Evolutionary conservation across 2,113 vertebrate species (phyloP).

Genomic region (Gopherus flavomarginatus): DNA sequence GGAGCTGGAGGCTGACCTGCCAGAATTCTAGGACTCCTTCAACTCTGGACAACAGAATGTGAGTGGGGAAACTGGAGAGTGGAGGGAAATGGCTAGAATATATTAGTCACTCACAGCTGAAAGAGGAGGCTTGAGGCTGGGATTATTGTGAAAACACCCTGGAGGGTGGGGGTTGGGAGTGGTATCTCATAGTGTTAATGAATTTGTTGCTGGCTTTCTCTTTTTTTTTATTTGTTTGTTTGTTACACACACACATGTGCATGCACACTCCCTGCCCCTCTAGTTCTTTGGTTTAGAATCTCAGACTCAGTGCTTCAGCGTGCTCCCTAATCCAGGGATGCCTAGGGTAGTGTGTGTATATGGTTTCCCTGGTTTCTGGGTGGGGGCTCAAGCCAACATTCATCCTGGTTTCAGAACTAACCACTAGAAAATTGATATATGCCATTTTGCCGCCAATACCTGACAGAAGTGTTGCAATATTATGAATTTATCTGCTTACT

Average conservation of each 20-base stretch:
- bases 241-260: neutral
- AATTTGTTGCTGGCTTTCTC: neutral
- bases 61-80: neutral
- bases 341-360: neutral
- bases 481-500: no score
- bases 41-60: neutral
- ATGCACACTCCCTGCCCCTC: no score
- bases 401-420: neutral
- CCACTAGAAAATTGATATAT: neutral
- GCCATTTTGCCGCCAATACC: neutral
- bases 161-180: neutral
- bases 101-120: neutral
- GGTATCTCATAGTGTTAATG: neutral
- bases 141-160: neutral
- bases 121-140: neutral
- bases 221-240: no score
- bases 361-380: neutral
- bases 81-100: neutral
- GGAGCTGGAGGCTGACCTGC: neutral
- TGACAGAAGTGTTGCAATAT: no score
- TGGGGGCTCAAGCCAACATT: neutral
- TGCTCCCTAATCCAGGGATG: neutral
- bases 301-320: neutral
- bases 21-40: neutral
- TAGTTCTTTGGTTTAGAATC: neutral